Evolutionary conservation across 2,113 vertebrate species (phyloP).

Genomic region (Pangasianodon hypophthalmus): DNA sequence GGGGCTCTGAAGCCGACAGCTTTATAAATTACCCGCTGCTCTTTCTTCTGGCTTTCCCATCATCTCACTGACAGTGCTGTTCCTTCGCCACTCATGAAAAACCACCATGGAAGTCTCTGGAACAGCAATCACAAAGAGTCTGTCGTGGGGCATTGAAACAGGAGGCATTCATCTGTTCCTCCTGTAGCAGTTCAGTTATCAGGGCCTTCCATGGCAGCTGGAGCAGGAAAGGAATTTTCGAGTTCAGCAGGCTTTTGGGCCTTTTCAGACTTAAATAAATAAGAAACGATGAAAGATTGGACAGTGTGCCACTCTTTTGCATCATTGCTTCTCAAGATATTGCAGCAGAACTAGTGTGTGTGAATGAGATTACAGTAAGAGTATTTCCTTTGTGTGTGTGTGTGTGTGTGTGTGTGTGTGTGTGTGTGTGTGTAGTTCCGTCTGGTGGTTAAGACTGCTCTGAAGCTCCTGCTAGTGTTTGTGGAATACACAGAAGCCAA

Average conservation of each 20-base stretch:
- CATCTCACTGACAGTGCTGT: constrained; percentile 32
- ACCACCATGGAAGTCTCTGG: constrained; percentile 26
- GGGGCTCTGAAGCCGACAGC: constrained; percentile 37
- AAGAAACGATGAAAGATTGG: constrained; percentile 1
- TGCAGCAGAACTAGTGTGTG: constrained; percentile 7
- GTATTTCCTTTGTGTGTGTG: constrained; percentile 22
- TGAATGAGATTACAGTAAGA: constrained; percentile 14
- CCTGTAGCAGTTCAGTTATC: neutral
- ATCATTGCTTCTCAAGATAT: neutral
- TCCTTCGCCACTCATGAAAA: constrained; percentile 19
- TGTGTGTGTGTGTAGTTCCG: constrained; percentile 80
- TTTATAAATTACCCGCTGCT: constrained; percentile 44
- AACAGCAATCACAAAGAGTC: constrained; percentile 29
- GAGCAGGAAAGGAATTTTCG: neutral
- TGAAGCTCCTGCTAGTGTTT: constrained; percentile 95
- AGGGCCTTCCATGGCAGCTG: neutral
- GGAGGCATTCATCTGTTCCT: neutral
- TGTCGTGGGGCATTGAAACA: neutral
- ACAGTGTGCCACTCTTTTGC: neutral
- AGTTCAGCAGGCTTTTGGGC: neutral
- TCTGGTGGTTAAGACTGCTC: constrained; percentile 92
- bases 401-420: constrained; percentile 9
- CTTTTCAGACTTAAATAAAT: constrained; percentile 8
- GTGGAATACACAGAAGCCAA: constrained; percentile 90
- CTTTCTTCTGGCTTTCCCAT: constrained; percentile 53